Evolutionary conservation across 2,888 invertebrate genomes (phyloP), one percentile per base, ranked within the genome.

Genomic region (Drosophila lutescens): DNA sequence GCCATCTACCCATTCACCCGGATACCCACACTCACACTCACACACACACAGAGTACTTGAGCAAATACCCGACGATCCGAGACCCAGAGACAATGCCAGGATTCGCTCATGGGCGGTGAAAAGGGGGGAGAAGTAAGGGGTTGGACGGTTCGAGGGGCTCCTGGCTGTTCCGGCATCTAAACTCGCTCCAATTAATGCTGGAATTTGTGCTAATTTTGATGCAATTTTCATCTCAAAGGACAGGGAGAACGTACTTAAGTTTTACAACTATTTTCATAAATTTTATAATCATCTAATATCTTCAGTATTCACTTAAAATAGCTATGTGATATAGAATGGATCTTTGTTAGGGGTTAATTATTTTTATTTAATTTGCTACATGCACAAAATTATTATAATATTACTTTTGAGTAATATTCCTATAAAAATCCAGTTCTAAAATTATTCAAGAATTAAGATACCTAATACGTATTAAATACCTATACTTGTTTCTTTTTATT

Each of bases 41-140:
- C 41, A 76, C 79, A 63, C 7, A 32, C 49, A 17, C 86, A 85
- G 69, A 78, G 83, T 74, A 78, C 83, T 83, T 83, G 74, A 86
- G 78, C 80, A 88, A 83, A 86, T 73, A 88, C 60, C 71, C 58
- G 59, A 36, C 54, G 59, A 59, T 34, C 70, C 47, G 65, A 68
- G 62, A 54, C 58, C 55, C 51, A 75, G 63, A 80, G 80, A 79
- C 78, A 71, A 83, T 73, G 36, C 47, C 57, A 66, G 41, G 47
- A 44, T 56, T 30, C 50, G 63, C 26, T 41, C 44, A 46, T 55
- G 20, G 12, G 59, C 23, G 47, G 50, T 26, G 15, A 9, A 7
- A 23, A 9, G 13, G 34, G 15, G 3, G 10, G 3, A 0, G 9
- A 8, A 9, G 6, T 9, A 4, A 2, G 23, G 20, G 5, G 13